Base-by-base conservation (phyloP, 2,113 vertebrate species). In the Corynorhinus townsendii region DNA sequence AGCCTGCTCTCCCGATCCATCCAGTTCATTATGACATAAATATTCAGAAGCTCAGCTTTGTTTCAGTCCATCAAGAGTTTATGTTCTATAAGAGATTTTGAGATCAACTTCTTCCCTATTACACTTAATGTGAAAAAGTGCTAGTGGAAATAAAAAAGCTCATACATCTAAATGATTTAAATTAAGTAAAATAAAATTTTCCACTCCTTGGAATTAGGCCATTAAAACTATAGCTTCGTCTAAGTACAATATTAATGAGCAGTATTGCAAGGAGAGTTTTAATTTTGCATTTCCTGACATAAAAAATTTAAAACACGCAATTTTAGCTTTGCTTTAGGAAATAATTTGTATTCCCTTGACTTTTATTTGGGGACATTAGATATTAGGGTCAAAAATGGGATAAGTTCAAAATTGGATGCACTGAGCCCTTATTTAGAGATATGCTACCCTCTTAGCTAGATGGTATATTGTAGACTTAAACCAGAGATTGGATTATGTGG, bases 121-220 rank as follows among this genome's bases (percentile, higher is more conserved):
- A 93, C 19, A 72, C 20, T 97, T 96, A 96, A 84, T 86, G 83
- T 93, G 82, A 91, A 93, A 95, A 97, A 95, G 89, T 97, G 96
- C 90, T 96, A 95, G 94, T 97, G 66, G 97, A 97, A 96, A 97
- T 97, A 96, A 97, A 97, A 97, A 35, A 97, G 79, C 96, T 96
- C 97, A 91, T 97, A 95, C 52, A 96, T 97, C 96, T 96, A 97
- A 96, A 96, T 97, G 97, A 97, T 97, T 97, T 97, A 97, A 97
- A 96, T 97, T 94, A 96, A 97, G 95, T 96, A 97, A 97, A 97
- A 97, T 97, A 97, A 97, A 97, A 97, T 45, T 96, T 97, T 97
- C 89, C 45, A 94, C 79, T 96, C 95, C 95, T 97, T 97, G 87
- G 97, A 97, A 97, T 97, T 96, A 97, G 96, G 86, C 94, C 96